phyloP scores from a whole-genome alignment of 2,113 vertebrate genomes.

The Oxygymnocypris stewartii region DNA sequence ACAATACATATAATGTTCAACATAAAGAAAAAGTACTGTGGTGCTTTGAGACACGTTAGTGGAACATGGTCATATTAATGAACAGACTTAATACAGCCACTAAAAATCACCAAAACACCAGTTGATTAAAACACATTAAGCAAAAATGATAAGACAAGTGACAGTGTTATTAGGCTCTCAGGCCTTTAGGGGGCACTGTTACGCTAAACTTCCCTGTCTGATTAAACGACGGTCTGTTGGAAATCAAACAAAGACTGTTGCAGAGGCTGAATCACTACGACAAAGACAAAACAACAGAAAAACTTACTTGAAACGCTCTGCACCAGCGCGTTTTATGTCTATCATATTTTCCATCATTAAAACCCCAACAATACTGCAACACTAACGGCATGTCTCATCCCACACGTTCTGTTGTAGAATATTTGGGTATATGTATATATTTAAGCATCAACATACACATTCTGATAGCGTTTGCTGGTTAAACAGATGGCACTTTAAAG shows the following conservation, averaged over 20 bases:
- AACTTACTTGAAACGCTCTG: not conserved
- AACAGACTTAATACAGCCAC: not conserved
- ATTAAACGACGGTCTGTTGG: constrained; percentile 1
- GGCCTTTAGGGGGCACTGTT: constrained; percentile 16
- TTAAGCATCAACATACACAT: constrained; percentile 1
- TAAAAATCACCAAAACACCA: not conserved
- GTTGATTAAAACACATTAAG: not conserved
- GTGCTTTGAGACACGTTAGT: not conserved
- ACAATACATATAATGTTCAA: not conserved
- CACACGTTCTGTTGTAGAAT: not conserved
- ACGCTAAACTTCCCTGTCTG: constrained; percentile 5
- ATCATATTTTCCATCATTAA: not conserved
- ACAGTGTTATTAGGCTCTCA: not conserved
- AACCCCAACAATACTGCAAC: not conserved
- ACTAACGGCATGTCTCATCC: not conserved
- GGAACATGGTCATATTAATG: not conserved
- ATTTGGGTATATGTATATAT: not conserved
- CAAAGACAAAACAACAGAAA: not conserved
- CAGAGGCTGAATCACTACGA: not conserved
- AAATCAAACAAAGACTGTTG: constrained; percentile 1
- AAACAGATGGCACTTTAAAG: constrained; percentile 4
- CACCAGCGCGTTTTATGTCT: not conserved
- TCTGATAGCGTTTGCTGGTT: not conserved
- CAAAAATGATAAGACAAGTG: not conserved
- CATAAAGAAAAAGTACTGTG: not conserved